Base-by-base conservation (phyloP, 1,140 invertebrate species). In the Pseudomyrmex gracilis region DNA sequence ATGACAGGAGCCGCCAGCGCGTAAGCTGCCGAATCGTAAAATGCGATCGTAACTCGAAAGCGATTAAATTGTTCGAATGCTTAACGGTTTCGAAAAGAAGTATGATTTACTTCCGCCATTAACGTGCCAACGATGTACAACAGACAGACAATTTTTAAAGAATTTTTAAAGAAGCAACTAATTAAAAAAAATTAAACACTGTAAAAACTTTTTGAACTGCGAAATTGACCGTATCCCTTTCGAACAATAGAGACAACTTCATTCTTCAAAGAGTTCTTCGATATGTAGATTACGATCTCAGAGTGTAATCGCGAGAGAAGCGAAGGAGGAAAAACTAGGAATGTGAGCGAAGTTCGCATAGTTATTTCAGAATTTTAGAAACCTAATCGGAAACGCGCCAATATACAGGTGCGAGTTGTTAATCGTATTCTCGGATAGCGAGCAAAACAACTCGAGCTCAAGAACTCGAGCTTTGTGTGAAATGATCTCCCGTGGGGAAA, bases 371-470 rank as follows among this genome's bases (percentile, higher is more conserved):
- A 45, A 70, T 70, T 66, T 78, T n/a, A 45, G 2, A 12, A 4
- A 66, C 49, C 4, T 8, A 49, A 24, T 64, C 20, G 17, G 43
- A 78, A 70, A 47, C 70, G 66, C 57, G n/a, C 47, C 43, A 66
- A 49, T 45, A 24, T 60, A 58, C 43, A 34, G 63, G 24, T 24
- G 47, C 34, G 34, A 66, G 43, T 53, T 53, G 53, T 80, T 80
- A 80, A 80, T 80, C 71, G 76, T 71, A 71, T 71, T 71, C 45
- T 58, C 20, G 34, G 76, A 80, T 70, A 60, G n/a, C n/a, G n/a
- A n/a, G n/a, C n/a, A n/a, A 71, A 53, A 70, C 12, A 47, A 3
- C 43, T 20, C 34, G 45, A n/a, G n/a, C n/a, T n/a, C 34, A 51
- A 20, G 82, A 66, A 76, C 60, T 66, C 51, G 17, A 67, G 45